Evolutionary conservation across 2,797 vertebrate genomes (phyloP), one percentile per base, ranked within the genome.

Genomic region (Oceanodroma leucorhoa): DNA sequence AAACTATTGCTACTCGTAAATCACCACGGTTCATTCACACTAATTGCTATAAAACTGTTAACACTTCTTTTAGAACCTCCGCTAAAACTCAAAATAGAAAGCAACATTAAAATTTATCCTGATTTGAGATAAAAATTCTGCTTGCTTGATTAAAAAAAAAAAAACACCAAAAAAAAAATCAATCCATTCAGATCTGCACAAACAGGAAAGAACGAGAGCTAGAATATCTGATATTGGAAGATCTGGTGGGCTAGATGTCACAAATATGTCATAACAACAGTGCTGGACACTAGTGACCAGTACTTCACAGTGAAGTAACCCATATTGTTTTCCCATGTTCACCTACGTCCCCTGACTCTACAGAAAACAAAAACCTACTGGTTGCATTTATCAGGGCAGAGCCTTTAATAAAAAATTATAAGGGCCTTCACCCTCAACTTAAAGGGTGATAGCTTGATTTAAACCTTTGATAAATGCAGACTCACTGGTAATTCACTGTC

Each of bases 381-480:
- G 73, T 24, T 84, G 70, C 58, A 41, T 34, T 79, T 69, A 66
- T 21, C 8, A 32, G 41, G 17, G 17, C 16, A 89, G 40, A 40
- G 32, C 17, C 41, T 54, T 50, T 9, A 54, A 60, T 8, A 80
- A 87, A 71, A 57, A 71, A 34, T 17, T 24, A 0, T 5, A 62
- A 61, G 30, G 24, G 17, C 46, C 54, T 41, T 40, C 80, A 67
- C 9, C 36, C n/a, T 75, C 2, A 0, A 45, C 7, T 20, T 41
- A 14, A 34, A 34, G 16, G 57, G 34, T 1, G 6, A 70, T 8
- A 58, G 57, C 50, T 93, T 41, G 43, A 82, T 16, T 94, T 83
- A 95, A 94, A 87, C n/a, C 58, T 83, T 45, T 14, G 81, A 75
- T 75, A 95, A 86, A 22, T 11, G 69, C 79, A 64, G 57, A 24